Conservation (phyloP, 2,797 vertebrate genomes). For the Coracias cyanogaster region DNA sequence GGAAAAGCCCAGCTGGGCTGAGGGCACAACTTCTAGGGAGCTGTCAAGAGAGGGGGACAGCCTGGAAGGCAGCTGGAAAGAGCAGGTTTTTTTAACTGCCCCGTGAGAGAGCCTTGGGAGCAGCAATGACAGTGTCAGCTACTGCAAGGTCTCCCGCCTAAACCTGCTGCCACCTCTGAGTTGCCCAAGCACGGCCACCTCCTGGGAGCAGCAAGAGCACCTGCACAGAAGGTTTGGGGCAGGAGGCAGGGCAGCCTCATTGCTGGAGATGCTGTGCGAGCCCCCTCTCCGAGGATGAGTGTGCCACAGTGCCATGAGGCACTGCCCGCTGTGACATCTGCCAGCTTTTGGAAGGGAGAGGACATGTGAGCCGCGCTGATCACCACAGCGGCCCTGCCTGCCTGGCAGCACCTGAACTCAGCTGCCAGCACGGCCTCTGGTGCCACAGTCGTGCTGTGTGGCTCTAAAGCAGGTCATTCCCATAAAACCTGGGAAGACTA, state of each 20-base stretch:
- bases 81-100: background rate
- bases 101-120: background rate
- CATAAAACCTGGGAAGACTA: background rate
- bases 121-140: background rate
- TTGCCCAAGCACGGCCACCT: background rate
- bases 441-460: rapidly evolving
- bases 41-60: background rate
- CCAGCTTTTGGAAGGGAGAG: background rate
- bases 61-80: background rate
- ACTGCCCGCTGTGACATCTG: background rate
- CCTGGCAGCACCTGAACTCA: background rate
- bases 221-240: background rate
- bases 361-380: rapidly evolving
- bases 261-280: background rate
- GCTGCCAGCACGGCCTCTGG: background rate
- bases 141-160: background rate
- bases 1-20: background rate
- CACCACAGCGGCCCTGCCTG: background rate
- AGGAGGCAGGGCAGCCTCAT: background rate
- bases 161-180: background rate
- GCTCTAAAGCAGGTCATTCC: background rate
- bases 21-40: background rate
- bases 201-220: background rate
- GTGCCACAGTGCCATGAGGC: background rate
- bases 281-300: background rate